Evolutionary conservation across 2,888 invertebrate genomes (phyloP).

Genomic region (Synanthedon andrenaeformis): DNA sequence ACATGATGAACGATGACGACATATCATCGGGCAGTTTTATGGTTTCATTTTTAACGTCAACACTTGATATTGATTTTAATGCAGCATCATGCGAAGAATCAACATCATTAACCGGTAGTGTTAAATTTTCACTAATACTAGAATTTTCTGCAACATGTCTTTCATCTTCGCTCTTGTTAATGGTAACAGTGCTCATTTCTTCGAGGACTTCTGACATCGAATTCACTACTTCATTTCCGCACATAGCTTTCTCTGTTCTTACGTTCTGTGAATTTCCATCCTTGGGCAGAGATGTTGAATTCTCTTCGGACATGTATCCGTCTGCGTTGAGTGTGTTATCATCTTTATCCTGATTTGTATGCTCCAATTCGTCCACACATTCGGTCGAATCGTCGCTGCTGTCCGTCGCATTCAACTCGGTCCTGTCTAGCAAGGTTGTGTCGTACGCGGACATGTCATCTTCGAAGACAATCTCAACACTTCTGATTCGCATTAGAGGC

Average conservation of each 20-base stretch:
- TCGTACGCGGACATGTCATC: constrained; percentile 60
- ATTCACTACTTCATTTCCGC: not conserved
- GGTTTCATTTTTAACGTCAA: too few relatives aligned
- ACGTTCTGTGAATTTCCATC: constrained; percentile 8
- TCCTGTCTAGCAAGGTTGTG: constrained; percentile 42
- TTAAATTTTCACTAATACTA: too few relatives aligned
- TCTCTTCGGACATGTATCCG: constrained; percentile 50
- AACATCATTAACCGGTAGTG: too few relatives aligned
- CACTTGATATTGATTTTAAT: too few relatives aligned
- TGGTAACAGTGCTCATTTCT: constrained; percentile 11
- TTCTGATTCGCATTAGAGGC: constrained; percentile 59
- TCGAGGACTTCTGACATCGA: constrained; percentile 17
- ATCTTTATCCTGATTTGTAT: constrained; percentile 35
- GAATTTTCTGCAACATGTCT: constrained; percentile 17
- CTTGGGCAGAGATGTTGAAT: constrained; percentile 31
- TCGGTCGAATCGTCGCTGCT: constrained; percentile 60
- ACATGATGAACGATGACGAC: not conserved
- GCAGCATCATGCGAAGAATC: too few relatives aligned
- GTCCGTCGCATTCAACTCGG: constrained; percentile 44
- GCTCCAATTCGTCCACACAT: constrained; percentile 53
- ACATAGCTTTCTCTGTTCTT: not conserved
- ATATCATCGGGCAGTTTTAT: too few relatives aligned
- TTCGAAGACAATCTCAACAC: constrained; percentile 62
- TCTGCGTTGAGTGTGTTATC: constrained; percentile 55
- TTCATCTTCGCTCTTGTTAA: constrained; percentile 17